Base-by-base conservation (phyloP, 2,888 invertebrate genomes). In the Nemapogon koenigi region DNA sequence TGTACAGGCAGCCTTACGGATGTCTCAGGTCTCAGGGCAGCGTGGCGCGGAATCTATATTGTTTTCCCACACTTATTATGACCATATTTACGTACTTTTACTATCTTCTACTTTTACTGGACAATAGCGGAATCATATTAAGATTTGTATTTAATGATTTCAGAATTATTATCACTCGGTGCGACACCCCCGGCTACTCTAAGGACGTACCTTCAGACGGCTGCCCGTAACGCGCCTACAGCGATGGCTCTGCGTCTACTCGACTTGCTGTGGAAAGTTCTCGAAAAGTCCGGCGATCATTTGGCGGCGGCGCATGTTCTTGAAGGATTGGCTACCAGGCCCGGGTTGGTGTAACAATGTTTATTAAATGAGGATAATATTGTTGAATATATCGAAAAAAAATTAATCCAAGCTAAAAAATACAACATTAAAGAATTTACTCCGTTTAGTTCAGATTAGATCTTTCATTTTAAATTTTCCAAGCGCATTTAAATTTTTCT, bases 201-300 rank as follows among this genome's bases (percentile, higher is more conserved):
- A 31, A 93, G 94, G 61, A 81, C 84, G 16, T 94, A 90, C 64
- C 71, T 95, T 30, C 83, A 81, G 36, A 75, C 80, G 69, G 83
- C 69, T 37, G 83, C 80, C 35, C 80, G 67, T 49, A 76, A 62
- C 45, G 81, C 62, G 38, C 83, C 86, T 6, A 82, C 87, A 33
- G 69, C 83, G 47, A 62, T 84, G 38, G 82, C 88, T 49, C 58
- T 86, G 1, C 73, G 78, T 47, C 68, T 88, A 15, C 82, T 90
- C 46, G 94, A 97, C 61, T 73, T 98, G 46, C 72, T 98, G 39
- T 98, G 98, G 97, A 94, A 94, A 67, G 96, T 91, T 61, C 95
- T 97, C 55, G 97, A 98, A 66, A 90, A 90, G 59, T 89, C 88
- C 53, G 89, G 90, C 17, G 94, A 97, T 62, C 97, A 95, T 59